phyloP scores from a whole-genome alignment of 2,888 invertebrate genomes.

The Coelogynopora nodosa region DNA sequence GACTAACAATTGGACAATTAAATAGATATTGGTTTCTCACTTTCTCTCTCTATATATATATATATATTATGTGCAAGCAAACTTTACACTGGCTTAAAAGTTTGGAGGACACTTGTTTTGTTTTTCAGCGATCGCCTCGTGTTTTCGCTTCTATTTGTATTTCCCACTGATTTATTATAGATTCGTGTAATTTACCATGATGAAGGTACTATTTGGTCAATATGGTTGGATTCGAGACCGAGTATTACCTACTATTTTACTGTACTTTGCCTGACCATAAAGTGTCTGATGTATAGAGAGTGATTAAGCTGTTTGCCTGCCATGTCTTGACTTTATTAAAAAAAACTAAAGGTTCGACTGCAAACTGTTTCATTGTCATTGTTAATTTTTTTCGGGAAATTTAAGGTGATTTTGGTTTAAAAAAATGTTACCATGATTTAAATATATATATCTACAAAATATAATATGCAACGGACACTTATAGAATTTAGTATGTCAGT shows the following conservation, averaged over 20 bases:
- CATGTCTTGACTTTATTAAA: conserved; percentile 12
- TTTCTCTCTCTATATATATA: not conserved
- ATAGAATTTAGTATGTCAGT: no score
- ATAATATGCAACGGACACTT: no score
- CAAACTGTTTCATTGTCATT: conserved; percentile 22
- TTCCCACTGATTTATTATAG: not conserved
- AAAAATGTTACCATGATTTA: no score
- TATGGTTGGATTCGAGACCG: not conserved
- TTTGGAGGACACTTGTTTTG: not conserved
- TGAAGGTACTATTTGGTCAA: not conserved
- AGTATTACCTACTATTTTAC: not conserved
- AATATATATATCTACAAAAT: no score
- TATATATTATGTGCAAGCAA: not conserved
- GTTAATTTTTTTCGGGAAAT: conserved; percentile 11
- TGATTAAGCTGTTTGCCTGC: conserved; percentile 28
- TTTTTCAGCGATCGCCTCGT: conserved; percentile 17
- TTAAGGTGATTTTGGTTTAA: conserved; percentile 21
- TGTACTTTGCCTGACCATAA: conserved; percentile 11
- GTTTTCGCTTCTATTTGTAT: not conserved
- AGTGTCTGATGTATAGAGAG: conserved; percentile 23
- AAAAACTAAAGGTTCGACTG: not conserved
- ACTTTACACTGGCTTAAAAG: not conserved
- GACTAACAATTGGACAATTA: no score
- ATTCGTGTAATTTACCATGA: not conserved
- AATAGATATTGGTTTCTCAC: no score